Percentiles rank a stretch among this genome's conserved stretches.
phyloP scores from a whole-genome alignment of 2,113 vertebrate species.

The Oncorhynchus keta region DNA sequence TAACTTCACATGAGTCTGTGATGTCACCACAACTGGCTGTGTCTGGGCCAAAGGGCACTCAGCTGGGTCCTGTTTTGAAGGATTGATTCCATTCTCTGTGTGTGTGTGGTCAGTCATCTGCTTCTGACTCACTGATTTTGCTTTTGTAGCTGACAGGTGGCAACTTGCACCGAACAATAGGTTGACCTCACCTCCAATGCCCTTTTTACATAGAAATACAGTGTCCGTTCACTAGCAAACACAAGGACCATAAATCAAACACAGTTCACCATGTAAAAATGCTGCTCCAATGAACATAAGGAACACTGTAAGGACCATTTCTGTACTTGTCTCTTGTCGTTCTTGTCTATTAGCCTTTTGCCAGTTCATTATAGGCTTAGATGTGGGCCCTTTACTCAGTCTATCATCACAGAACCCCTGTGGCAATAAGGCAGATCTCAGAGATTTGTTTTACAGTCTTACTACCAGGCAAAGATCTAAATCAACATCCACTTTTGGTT shows the following conservation, averaged over 20 bases:
- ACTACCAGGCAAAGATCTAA: too few species aligned
- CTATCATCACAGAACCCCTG: background rate
- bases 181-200: background rate
- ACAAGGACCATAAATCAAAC: too few species aligned
- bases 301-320: too few species aligned
- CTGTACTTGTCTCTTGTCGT: too few species aligned
- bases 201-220: background rate
- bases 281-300: too few species aligned
- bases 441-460: too few species aligned
- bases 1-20: background rate
- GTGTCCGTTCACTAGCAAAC: background rate
- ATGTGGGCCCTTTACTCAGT: background rate
- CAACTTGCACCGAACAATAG: background rate
- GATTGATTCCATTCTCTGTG: background rate
- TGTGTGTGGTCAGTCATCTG: background rate
- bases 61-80: background rate
- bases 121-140: background rate
- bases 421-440: too few species aligned
- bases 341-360: too few species aligned
- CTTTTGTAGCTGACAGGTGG: background rate
- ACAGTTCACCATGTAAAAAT: too few species aligned
- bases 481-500: too few species aligned
- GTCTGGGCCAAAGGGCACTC: background rate
- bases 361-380: background rate
- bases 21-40: background rate